A percentile compares a stretch with the other conserved stretches of the same genome.
These are phyloP conservation scores for Dorcus parallelipipedus DNA, from an alignment of 2,888 invertebrate genomes.

Conservation along the genomic window DNA sequence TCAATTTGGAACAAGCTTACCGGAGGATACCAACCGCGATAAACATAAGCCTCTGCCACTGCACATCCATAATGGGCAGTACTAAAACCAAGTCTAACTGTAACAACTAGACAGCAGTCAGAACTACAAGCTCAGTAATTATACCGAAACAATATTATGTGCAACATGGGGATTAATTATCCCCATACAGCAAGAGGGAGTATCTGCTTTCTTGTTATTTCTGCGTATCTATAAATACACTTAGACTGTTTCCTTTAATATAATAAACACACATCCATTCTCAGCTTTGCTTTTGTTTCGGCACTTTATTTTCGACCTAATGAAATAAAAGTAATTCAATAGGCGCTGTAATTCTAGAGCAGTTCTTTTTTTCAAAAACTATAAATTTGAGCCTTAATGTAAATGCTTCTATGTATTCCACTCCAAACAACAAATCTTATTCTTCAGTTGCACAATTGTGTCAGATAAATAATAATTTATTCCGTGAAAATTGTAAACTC, in stretches of 20 bases:
- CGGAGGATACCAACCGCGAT: conserved; percentile 24
- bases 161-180: conserved; percentile 49
- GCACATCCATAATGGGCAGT: conserved; percentile 32
- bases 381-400: too few species aligned
- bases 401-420: too few species aligned
- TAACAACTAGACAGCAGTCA: conserved; percentile 41
- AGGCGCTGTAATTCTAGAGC: too few species aligned
- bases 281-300: neutral
- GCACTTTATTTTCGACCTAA: too few species aligned
- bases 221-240: conserved; percentile 17
- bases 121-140: conserved; percentile 48
- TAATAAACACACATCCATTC: conserved; percentile 8
- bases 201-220: conserved; percentile 26
- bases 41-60: conserved; percentile 25
- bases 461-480: too few species aligned
- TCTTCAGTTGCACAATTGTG: too few species aligned
- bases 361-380: too few species aligned
- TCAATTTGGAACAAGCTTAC: conserved; percentile 24
- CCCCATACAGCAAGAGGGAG: conserved; percentile 45
- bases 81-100: conserved; percentile 33
- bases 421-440: too few species aligned
- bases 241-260: conserved; percentile 5
- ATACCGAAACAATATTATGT: conserved; percentile 51
- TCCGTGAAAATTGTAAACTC: too few species aligned
- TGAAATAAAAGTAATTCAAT: too few species aligned